phyloP scores from a whole-genome alignment of 1,140 invertebrate genomes.

The Drosophila willistoni region DNA sequence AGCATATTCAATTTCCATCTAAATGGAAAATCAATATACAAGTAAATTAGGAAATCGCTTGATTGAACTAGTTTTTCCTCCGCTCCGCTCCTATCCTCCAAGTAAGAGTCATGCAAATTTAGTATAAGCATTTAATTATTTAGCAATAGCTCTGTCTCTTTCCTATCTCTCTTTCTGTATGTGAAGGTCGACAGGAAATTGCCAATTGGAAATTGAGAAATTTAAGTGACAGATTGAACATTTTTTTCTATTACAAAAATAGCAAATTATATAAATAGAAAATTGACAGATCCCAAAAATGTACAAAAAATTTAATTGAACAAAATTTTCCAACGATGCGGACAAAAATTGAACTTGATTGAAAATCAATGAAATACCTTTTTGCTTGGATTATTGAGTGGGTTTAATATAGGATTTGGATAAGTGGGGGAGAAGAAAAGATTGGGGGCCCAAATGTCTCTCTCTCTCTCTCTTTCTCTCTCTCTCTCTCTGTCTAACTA shows the following conservation, averaged over 20 bases:
- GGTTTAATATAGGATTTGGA: not conserved
- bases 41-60: constrained; percentile 58
- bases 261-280: not conserved
- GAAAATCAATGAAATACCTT: constrained; percentile 3
- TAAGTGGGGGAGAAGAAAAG: too few relatives aligned
- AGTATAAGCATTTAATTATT: constrained; percentile 11
- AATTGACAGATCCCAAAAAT: constrained; percentile 11
- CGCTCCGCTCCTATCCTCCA: too few relatives aligned
- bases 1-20: constrained; percentile 16
- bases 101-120: not conserved
- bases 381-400: not conserved
- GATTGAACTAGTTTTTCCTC: constrained; percentile 43
- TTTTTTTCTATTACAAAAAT: constrained; percentile 20
- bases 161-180: too few relatives aligned
- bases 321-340: constrained; percentile 11
- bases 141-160: not conserved
- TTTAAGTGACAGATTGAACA: constrained; percentile 37
- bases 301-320: constrained; percentile 43
- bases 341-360: constrained; percentile 31
- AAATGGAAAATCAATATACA: constrained; percentile 61
- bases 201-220: not conserved
- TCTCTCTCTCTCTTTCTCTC: too few relatives aligned
- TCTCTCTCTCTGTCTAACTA: too few relatives aligned
- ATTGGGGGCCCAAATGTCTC: too few relatives aligned
- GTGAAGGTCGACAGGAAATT: constrained; percentile 9